Conservation (phyloP, 1,140 invertebrate species). For the Amyelois transitella region DNA sequence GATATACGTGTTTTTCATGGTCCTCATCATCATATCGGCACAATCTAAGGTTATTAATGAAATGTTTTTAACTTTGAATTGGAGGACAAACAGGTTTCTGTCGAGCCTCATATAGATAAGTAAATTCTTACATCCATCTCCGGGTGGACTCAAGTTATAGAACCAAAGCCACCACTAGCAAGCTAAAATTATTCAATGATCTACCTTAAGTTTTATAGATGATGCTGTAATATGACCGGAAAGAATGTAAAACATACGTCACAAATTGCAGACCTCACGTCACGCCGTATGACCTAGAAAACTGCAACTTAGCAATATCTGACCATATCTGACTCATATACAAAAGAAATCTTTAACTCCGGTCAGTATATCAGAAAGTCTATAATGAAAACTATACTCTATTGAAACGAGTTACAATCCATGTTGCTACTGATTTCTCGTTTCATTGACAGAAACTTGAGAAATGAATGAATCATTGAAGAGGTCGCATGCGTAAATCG, state of each 20-base stretch:
- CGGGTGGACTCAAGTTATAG: too few species aligned
- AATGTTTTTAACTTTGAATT: background rate
- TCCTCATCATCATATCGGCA: background rate
- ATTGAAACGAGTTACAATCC: background rate
- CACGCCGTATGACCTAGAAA: background rate
- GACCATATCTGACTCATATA: background rate
- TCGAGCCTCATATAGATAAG: background rate
- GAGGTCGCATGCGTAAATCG: background rate
- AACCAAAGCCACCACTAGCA: too few species aligned
- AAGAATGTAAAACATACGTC: background rate
- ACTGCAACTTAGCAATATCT: background rate
- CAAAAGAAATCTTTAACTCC: background rate
- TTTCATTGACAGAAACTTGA: conserved; percentile 10
- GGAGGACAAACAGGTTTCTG: background rate
- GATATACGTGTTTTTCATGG: background rate
- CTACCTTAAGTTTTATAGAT: too few species aligned
- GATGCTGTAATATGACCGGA: background rate
- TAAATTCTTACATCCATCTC: too few species aligned
- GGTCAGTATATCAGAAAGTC: background rate
- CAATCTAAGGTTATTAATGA: background rate
- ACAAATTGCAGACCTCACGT: background rate
- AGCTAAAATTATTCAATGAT: too few species aligned
- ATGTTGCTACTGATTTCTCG: background rate
- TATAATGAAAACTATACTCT: conserved; percentile 6
- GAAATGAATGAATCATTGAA: conserved; percentile 23